Base-by-base conservation (phyloP, 2,888 invertebrate species). In the Erebia ligea region DNA sequence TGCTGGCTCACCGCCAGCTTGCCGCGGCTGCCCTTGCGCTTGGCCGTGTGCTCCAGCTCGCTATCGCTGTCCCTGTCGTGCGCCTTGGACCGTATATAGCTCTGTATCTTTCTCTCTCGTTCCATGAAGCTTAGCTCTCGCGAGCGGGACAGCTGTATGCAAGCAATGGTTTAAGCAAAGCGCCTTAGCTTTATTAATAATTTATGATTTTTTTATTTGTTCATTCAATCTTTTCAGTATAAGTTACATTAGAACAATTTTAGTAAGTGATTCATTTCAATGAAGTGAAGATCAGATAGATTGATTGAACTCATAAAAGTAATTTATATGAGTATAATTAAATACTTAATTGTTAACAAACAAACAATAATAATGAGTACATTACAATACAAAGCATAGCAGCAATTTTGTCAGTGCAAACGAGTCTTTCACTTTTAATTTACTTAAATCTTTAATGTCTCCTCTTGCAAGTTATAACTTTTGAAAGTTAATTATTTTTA, bases 41-140 rank as follows among this genome's bases (percentile, higher is more conserved):
- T 94, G 78, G 88, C 80, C 76, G 91, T 86, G 90, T 88, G 89
- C 91, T 95, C 94, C 89, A 95, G 96, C 90, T 99, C 99, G 87
- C 98, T 98, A 94, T 99, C 98, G 88, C 98, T 98, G 84, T 98
- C 96, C 80, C 93, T 89, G 84, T 94, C 93, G 85, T 90, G 87
- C 86, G 87, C 90, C 91, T 94, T 94, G 81, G 90, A 87, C 81
- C 86, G 88, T 82, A 92, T 92, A 91, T 93, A 94, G 88, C 87
- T 90, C 86, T 92, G 91, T 87, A 92, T 89, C 82, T 92, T 90
- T 86, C 93, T 85, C 87, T 91, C 91, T 80, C 91, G 88, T 80
- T 93, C 92, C 89, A 90, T 88, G 92, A 84, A 93, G 88, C 88
- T 90, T 89, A 93, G 80, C 82, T 92, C 89, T 80, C 89, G 92